Conservation (phyloP, 2,888 invertebrate genomes). For the Atrina japonica region DNA sequence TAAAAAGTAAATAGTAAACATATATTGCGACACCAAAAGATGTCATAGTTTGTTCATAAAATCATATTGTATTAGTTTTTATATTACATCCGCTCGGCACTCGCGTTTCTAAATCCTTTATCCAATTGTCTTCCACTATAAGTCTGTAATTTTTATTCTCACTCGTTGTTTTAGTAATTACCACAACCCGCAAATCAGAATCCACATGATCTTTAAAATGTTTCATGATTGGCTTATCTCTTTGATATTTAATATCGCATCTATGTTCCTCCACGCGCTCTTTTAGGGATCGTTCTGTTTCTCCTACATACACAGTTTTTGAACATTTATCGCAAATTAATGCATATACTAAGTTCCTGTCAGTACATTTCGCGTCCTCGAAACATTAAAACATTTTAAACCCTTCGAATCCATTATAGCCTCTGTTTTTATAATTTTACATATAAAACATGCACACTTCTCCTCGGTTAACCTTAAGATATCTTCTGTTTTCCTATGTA, state of each 20-base stretch:
- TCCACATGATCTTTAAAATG: conserved; percentile 6
- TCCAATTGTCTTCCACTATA: not conserved
- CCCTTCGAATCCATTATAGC: too few species aligned
- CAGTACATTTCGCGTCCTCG: conserved; percentile 3
- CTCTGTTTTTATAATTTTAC: not conserved
- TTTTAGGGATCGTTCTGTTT: conserved; percentile 13
- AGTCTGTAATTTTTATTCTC: not conserved
- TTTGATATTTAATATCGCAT: conserved; percentile 12
- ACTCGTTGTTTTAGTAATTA: conserved; percentile 1
- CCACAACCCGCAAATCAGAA: not conserved
- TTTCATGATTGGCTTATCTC: conserved; percentile 13
- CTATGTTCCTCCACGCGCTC: conserved; percentile 3
- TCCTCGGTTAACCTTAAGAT: not conserved
- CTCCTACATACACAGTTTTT: conserved; percentile 1
- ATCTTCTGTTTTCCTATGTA: not conserved
- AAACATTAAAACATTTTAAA: not conserved
- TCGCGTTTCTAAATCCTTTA: not conserved
- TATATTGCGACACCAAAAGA: too few species aligned
- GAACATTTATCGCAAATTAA: conserved; percentile 14
- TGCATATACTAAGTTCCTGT: conserved; percentile 7
- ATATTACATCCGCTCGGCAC: too few species aligned
- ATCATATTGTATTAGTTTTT: too few species aligned
- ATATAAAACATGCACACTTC: not conserved
- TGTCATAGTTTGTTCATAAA: too few species aligned
- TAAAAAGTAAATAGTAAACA: too few species aligned